A percentile compares a stretch with the other conserved stretches of the same genome.
These are phyloP conservation scores for Saturnia japonica DNA, from an alignment of 2,888 invertebrate genomes.

Conservation along the genomic window DNA sequence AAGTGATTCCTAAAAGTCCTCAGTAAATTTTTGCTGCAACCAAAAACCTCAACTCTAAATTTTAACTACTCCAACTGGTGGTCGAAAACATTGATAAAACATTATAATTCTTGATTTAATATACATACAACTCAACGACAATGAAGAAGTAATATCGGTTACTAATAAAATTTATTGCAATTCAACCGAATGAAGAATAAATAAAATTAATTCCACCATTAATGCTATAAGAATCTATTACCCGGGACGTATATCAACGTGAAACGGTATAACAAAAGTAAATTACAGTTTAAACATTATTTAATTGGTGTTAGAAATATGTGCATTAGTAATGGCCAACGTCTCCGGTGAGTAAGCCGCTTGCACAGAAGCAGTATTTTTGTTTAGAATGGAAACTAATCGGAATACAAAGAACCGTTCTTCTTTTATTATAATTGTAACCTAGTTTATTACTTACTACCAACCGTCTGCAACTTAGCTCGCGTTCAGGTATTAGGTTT, in stretches of 20 bases:
- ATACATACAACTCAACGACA: neutral
- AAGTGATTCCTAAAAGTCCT: neutral
- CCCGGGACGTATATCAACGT: neutral
- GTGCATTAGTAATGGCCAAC: neutral
- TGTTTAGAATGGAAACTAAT: neutral
- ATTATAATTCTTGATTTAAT: neutral
- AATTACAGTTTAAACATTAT: neutral
- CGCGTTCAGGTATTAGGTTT: too few relatives aligned
- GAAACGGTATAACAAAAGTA: neutral
- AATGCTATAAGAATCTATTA: conserved; percentile 1
- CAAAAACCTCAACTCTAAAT: neutral
- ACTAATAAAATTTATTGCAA: neutral
- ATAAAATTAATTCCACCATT: neutral
- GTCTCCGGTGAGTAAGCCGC: neutral
- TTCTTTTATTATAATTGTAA: neutral
- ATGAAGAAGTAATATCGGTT: neutral
- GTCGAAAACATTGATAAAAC: neutral
- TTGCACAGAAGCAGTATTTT: neutral
- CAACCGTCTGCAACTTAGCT: too few relatives aligned
- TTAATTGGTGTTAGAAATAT: neutral
- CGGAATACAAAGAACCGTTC: neutral
- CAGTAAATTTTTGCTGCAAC: neutral
- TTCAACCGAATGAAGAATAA: neutral
- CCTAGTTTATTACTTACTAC: too few relatives aligned
- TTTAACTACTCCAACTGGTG: neutral